These are phyloP conservation scores for Drosophila koepferae DNA, from an alignment of 2,888 invertebrate genomes.

Conservation along the genomic window DNA sequence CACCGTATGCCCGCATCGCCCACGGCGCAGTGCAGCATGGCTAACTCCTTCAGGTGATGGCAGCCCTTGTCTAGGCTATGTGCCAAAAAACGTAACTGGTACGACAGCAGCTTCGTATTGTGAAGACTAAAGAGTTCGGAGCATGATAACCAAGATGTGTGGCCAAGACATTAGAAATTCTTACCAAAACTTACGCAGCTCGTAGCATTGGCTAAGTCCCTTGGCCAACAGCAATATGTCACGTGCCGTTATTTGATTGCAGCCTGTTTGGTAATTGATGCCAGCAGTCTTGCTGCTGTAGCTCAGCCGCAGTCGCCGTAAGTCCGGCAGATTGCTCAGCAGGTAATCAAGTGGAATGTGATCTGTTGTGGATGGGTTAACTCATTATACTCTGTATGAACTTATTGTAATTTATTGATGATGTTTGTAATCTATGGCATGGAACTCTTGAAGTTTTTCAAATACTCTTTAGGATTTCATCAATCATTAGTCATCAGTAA, in stretches of 20 bases:
- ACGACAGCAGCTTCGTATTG: conserved; percentile 82
- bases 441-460: too few species aligned
- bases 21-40: conserved; percentile 81
- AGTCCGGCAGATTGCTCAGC: conserved; percentile 83
- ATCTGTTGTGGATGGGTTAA: conserved; percentile 72
- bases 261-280: conserved; percentile 83
- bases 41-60: conserved; percentile 77
- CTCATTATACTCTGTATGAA: conserved; percentile 33
- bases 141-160: background rate
- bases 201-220: conserved; percentile 83
- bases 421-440: background rate
- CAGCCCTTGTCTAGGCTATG: conserved; percentile 84
- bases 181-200: conserved; percentile 83
- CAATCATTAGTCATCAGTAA: background rate
- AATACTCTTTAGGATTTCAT: background rate
- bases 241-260: conserved; percentile 82
- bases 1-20: conserved; percentile 83
- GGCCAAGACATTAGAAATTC: background rate
- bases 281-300: conserved; percentile 84
- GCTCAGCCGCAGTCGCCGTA: conserved; percentile 82
- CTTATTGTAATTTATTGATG: background rate
- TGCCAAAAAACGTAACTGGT: conserved; percentile 81
- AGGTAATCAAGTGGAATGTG: conserved; percentile 85
- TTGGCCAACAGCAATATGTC: conserved; percentile 80
- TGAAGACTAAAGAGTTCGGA: conserved; percentile 71